phyloP scores from a whole-genome alignment of 2,113 vertebrate genomes.

The Sorex araneus region DNA sequence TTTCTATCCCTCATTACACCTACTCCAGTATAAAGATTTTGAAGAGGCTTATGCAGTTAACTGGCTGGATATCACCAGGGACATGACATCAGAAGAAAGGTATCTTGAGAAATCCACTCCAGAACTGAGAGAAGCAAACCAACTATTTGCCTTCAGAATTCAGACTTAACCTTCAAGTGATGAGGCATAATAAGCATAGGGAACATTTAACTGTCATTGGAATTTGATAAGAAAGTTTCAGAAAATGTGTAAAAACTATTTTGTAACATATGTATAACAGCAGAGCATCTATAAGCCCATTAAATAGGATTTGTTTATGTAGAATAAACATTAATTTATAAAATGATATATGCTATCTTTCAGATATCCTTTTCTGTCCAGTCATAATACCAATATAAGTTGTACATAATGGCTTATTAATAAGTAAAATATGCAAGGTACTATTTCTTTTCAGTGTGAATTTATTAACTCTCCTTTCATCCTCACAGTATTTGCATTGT shows the following conservation, averaged over 20 bases:
- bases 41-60: neutral
- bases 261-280: neutral
- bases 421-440: neutral
- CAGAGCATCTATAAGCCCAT: neutral
- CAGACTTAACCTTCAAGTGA: neutral
- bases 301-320: neutral
- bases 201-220: neutral
- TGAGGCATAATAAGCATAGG: neutral
- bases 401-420: neutral
- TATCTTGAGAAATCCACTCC: conserved; percentile 9
- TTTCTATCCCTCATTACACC: neutral
- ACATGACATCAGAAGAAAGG: neutral
- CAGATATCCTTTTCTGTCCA: conserved; percentile 1
- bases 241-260: neutral
- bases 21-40: neutral
- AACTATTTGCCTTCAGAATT: neutral
- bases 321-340: neutral
- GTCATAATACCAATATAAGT: neutral
- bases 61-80: neutral
- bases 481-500: neutral
- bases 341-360: neutral
- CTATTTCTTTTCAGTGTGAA: neutral
- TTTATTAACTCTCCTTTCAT: neutral
- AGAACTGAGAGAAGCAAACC: neutral
- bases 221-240: neutral